phyloP scores from a whole-genome alignment of 2,113 vertebrate genomes.

The Junco hyemalis region DNA sequence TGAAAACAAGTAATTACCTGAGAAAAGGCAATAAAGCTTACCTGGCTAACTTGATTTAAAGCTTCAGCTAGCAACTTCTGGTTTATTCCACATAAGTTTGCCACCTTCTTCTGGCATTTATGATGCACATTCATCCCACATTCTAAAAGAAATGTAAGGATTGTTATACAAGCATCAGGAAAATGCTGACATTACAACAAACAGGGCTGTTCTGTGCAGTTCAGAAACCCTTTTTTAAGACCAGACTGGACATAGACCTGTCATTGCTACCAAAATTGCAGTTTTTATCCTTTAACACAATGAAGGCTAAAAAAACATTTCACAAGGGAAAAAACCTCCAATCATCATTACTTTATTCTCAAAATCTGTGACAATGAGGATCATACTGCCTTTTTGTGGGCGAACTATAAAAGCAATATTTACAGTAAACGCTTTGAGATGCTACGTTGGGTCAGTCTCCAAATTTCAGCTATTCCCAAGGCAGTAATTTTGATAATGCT shows the following conservation, averaged over 20 bases:
- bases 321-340: neutral
- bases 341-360: neutral
- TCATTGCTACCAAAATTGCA: neutral
- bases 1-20: neutral
- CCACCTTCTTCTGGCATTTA: slow-evolving; percentile 96
- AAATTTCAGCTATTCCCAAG: neutral
- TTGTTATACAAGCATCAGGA: neutral
- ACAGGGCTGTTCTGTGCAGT: neutral
- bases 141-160: slow-evolving; percentile 72
- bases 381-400: neutral
- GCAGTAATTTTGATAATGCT: neutral
- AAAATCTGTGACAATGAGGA: neutral
- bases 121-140: slow-evolving; percentile 97
- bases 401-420: neutral
- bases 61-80: slow-evolving; percentile 97
- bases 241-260: neutral
- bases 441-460: neutral
- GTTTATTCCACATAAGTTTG: slow-evolving; percentile 98
- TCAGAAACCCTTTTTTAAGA: neutral
- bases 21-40: slow-evolving; percentile 42
- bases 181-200: neutral
- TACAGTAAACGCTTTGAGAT: neutral
- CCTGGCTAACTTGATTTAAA: slow-evolving; percentile 93
- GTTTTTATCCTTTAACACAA: neutral
- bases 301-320: neutral